These are phyloP conservation scores for Ophraella communa DNA, from an alignment of 2,888 invertebrate species.

Conservation along the genomic window DNA sequence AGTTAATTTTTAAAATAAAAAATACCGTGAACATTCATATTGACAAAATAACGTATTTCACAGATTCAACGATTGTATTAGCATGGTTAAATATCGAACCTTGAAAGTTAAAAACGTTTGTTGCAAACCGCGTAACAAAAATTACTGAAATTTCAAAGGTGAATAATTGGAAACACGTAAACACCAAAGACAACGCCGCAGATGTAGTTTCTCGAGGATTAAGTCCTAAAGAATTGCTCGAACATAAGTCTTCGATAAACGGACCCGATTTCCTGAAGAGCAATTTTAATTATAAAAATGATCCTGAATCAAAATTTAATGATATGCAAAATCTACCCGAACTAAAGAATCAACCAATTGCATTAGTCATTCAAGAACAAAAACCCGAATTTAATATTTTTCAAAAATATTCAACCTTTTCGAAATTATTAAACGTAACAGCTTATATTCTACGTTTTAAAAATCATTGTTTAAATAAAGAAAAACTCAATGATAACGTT, in stretches of 20 bases:
- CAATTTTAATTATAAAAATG: no score
- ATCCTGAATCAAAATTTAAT: no score
- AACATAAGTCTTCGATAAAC: no score
- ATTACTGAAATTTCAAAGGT: conserved; percentile 29
- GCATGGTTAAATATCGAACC: conserved; percentile 33
- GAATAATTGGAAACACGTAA: conserved; percentile 33
- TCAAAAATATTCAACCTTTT: background rate
- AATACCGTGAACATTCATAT: background rate
- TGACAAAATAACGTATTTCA: conserved; percentile 24
- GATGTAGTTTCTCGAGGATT: conserved; percentile 34
- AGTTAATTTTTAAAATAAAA: background rate
- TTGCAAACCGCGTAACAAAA: conserved; percentile 32
- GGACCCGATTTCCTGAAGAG: no score
- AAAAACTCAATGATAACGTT: no score
- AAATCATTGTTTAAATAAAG: no score
- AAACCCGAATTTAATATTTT: background rate
- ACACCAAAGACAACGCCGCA: conserved; percentile 24
- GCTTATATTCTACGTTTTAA: background rate
- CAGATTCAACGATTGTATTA: conserved; percentile 33
- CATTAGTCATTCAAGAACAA: background rate
- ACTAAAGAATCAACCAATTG: background rate
- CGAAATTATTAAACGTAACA: background rate
- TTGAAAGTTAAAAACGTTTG: conserved; percentile 32
- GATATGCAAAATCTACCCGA: background rate
- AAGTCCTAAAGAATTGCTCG: background rate